Base-by-base conservation (phyloP, 2,113 vertebrate genomes). In the Myanophis thanlyinensis region DNA sequence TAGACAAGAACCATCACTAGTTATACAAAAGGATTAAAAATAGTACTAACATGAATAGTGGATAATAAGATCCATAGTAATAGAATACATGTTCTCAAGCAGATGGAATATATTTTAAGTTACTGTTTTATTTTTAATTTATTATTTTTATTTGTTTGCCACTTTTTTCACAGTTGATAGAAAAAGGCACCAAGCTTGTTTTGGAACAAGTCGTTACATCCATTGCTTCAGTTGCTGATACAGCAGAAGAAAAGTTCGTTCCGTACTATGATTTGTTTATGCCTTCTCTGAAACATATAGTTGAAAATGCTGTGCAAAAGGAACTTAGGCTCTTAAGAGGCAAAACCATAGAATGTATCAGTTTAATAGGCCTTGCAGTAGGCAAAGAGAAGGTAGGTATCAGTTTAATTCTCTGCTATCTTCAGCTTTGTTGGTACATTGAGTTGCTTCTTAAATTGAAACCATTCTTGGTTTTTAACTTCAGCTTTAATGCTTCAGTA, bases 171-270 rank as follows among this genome's bases (percentile, higher is more conserved):
- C 95, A 99, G 99, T 95, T 99, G 95, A 99, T 99, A 97, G 99
- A 99, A 97, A 99, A 99, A 97, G 99, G 99, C 92, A 99, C 98
- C 91, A 99, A 99, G 89, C 98, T 99, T 95, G 99, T 99, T 90
- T 97, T 99, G 98, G 99, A 99, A 97, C 99, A 99, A 98, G 99
- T 99, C 95, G 99, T 99, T 97, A 99, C 99, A 1, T 99, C 99
- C 93, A 99, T 99, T 90, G 99, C 99, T 1, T 99, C 99, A 0
- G 99, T 99, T 96, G 99, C 99, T 3, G 99, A 99, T 97, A 99
- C 99, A 0, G 99, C 99, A 7, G 99, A 99, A 97, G 99, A 99
- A 96, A 99, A 99, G 94, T 99, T 99, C 95, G 99, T 99, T 96
- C 99, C 99, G 10, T 99, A 99, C 94, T 99, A 99, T 92, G 99